Percentiles rank a stretch among this genome's conserved stretches.
These are phyloP conservation scores for Paralvinella palmiformis DNA, from an alignment of 1,140 invertebrate genomes.

Conservation along the genomic window DNA sequence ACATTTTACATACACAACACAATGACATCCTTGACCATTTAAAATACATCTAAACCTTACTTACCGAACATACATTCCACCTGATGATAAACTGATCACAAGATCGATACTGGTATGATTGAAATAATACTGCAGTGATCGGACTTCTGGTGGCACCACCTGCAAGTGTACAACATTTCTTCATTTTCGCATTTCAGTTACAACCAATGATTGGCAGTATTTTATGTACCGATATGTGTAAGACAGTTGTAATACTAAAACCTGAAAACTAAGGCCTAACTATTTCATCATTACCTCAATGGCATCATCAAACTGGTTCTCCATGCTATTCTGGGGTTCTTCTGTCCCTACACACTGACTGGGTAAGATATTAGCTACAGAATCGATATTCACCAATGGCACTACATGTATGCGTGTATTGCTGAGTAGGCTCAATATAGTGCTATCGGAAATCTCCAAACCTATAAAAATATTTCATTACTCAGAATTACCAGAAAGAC, in stretches of 20 bases:
- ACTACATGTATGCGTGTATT: background rate
- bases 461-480: background rate
- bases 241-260: too few relatives aligned
- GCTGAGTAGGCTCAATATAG: background rate
- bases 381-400: background rate
- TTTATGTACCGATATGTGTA: too few relatives aligned
- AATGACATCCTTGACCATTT: constrained; percentile 11
- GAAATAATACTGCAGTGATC: constrained; percentile 28
- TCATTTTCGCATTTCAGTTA: background rate
- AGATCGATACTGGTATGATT: constrained; percentile 69
- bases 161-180: constrained; percentile 53
- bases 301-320: too few relatives aligned
- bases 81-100: constrained; percentile 84
- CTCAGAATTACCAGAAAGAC: background rate
- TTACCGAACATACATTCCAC: constrained; percentile 77
- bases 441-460: background rate
- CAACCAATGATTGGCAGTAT: too few relatives aligned
- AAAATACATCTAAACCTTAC: constrained; percentile 15
- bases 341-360: too few relatives aligned
- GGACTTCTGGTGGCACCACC: constrained; percentile 11
- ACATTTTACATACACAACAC: background rate
- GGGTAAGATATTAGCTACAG: too few relatives aligned
- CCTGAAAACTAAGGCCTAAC: too few relatives aligned
- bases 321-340: too few relatives aligned
- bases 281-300: too few relatives aligned